phyloP scores from a whole-genome alignment of 2,888 invertebrate species.

The Dicycla oo region DNA sequence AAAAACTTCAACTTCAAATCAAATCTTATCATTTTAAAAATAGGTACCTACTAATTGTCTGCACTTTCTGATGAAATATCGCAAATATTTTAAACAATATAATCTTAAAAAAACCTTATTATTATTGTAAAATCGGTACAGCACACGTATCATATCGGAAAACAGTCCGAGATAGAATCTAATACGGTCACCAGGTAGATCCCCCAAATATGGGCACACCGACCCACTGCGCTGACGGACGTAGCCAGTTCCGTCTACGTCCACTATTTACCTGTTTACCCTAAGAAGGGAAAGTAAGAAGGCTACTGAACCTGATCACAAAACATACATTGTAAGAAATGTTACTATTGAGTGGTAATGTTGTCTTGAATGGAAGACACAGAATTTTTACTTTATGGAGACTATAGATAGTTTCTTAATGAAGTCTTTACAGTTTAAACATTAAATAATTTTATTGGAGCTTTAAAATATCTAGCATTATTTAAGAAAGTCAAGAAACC shows the following conservation, averaged over 20 bases:
- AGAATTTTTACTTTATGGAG: background rate
- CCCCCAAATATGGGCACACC: constrained; percentile 82
- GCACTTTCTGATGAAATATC: background rate
- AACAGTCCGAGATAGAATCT: constrained; percentile 74
- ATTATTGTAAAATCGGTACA: constrained; percentile 47
- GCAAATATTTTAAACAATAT: background rate
- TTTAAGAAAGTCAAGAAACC: background rate
- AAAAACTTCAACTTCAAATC: background rate
- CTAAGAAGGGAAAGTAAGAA: constrained; percentile 79
- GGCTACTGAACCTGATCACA: constrained; percentile 73
- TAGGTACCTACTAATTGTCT: background rate
- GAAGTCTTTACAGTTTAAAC: background rate
- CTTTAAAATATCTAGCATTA: background rate
- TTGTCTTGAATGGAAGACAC: no score
- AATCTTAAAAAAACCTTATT: background rate
- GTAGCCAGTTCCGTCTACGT: constrained; percentile 83
- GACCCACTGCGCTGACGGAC: constrained; percentile 84
- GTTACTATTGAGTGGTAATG: constrained; percentile 47
- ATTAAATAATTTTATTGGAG: background rate
- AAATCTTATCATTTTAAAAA: background rate
- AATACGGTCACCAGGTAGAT: constrained; percentile 81
- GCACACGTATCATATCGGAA: constrained; percentile 54
- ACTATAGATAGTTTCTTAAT: no score
- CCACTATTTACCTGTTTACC: constrained; percentile 83
- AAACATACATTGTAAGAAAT: constrained; percentile 67